Evolutionary conservation across 2,113 vertebrate genomes (phyloP).

Genomic region (Chitala chitala): DNA sequence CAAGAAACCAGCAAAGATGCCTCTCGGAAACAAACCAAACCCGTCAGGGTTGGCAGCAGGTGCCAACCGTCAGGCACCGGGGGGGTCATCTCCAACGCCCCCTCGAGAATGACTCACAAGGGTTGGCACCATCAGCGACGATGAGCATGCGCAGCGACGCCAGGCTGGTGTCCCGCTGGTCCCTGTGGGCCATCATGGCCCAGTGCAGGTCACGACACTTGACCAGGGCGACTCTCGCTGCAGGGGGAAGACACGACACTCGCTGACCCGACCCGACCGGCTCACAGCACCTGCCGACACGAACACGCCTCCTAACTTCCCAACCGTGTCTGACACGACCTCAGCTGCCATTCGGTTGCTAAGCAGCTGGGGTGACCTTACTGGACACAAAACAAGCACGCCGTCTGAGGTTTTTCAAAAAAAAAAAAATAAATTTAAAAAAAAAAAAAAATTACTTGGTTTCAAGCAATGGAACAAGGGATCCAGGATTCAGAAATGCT

Average conservation of each 20-base stretch:
- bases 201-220: slow-evolving; percentile 97
- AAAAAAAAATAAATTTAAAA: too few species aligned
- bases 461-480: too few species aligned
- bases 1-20: not conserved
- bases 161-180: slow-evolving; percentile 89
- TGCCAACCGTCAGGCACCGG: too few species aligned
- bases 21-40: too few species aligned
- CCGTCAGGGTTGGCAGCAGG: too few species aligned
- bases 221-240: slow-evolving; percentile 86
- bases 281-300: not conserved
- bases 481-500: too few species aligned
- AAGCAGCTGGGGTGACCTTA: too few species aligned
- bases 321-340: not conserved
- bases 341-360: too few species aligned
- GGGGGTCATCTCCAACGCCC: too few species aligned
- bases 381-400: too few species aligned
- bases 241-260: not conserved
- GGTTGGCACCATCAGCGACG: slow-evolving; percentile 94
- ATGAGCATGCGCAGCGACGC: slow-evolving; percentile 91
- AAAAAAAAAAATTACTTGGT: too few species aligned
- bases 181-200: slow-evolving; percentile 98
- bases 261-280: not conserved
- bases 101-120: slow-evolving; percentile 71
- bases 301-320: not conserved
- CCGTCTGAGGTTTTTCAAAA: too few species aligned